These are phyloP conservation scores for Poecilia latipinna DNA, from an alignment of 2,113 vertebrate genomes.

Conservation along the genomic window DNA sequence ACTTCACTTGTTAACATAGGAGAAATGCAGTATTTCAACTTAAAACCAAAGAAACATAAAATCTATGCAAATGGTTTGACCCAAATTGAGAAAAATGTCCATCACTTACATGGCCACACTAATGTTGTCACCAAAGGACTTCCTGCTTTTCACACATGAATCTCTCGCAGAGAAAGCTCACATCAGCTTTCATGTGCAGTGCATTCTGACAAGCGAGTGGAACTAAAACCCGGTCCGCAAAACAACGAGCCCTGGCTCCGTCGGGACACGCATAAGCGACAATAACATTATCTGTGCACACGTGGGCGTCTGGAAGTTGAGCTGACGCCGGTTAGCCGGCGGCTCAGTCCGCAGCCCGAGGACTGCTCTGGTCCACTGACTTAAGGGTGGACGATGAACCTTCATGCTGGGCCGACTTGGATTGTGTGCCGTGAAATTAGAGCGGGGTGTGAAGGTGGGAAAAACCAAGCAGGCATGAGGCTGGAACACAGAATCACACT, in stretches of 20 bases:
- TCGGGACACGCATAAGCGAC: conserved; percentile 58
- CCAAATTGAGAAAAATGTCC: neutral
- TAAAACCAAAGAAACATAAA: conserved; percentile 20
- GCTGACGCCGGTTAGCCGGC: conserved; percentile 50
- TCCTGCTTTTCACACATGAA: conserved; percentile 42
- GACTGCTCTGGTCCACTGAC: conserved; percentile 71
- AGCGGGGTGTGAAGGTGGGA: conserved; percentile 72
- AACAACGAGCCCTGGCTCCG: conserved; percentile 48
- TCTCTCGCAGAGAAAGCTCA: conserved; percentile 44
- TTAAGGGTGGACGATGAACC: conserved; percentile 44
- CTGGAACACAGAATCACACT: conserved; percentile 52
- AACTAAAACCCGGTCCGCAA: conserved; percentile 69
- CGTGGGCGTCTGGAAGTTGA: conserved; percentile 39
- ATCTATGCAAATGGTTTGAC: conserved; percentile 16
- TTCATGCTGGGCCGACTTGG: conserved; percentile 34
- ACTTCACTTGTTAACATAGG: neutral
- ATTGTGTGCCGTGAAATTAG: conserved; percentile 64
- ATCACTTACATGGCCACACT: conserved; percentile 44
- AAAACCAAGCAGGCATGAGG: conserved; percentile 71
- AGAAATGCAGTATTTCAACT: conserved; percentile 15
- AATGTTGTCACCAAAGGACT: conserved; percentile 35
- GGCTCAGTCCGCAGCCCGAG: conserved; percentile 30
- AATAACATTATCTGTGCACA: conserved; percentile 72
- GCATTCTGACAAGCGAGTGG: conserved; percentile 73
- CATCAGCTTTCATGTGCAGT: conserved; percentile 59